Base-by-base conservation (phyloP, 1,140 invertebrate genomes). In the Drosophila triauraria region DNA sequence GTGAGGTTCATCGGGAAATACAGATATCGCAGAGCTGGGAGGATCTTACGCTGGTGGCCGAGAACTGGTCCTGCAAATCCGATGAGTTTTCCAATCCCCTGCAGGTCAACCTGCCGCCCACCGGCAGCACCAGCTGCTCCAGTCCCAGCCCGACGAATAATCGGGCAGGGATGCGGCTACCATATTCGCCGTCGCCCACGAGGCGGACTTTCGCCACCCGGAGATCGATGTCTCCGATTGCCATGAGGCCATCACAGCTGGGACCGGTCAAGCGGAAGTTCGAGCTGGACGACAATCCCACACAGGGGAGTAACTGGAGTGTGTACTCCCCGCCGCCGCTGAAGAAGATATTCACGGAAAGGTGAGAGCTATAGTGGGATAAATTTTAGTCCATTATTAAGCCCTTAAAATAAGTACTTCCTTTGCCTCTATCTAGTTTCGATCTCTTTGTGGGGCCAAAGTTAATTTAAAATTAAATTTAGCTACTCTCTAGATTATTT, bases 1-100 rank as follows among this genome's bases (percentile, higher is more conserved):
- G 96, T 50, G 97, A 98, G 93, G 95, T 97, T 57, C 96, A 97
- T 90, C 96, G 95, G 85, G 96, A 96, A 72, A 97, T 98, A 94
- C 96, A 97, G 92, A 98, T 98, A 93, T 98, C 97, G 2, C 97
- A 97, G 91, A 98, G 97, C 17, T 98, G 96, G 95, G 97, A 98
- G 93, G 97, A 98, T 93, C 94, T 98, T 4, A 96, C 96, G 0
- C 93, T 98, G 32, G 96, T 97, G 70, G 94, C 94, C 4, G 95
- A 95, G 82, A 94, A 94, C 40, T 92, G 93, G 75, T 93, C 94
- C 12, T 93, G 78, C 91, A 93, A 81, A 93, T 94, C 93, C 90
- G 91, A 93, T 53, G 95, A 93, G 95, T 95, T 93, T 20, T 86
- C 77, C 4, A 93, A 93, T 81, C 91, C 92, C 9, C 81, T 93